These are phyloP conservation scores for Petrocephalus zakoni DNA, from an alignment of 2,113 vertebrate species.

Conservation along the genomic window DNA sequence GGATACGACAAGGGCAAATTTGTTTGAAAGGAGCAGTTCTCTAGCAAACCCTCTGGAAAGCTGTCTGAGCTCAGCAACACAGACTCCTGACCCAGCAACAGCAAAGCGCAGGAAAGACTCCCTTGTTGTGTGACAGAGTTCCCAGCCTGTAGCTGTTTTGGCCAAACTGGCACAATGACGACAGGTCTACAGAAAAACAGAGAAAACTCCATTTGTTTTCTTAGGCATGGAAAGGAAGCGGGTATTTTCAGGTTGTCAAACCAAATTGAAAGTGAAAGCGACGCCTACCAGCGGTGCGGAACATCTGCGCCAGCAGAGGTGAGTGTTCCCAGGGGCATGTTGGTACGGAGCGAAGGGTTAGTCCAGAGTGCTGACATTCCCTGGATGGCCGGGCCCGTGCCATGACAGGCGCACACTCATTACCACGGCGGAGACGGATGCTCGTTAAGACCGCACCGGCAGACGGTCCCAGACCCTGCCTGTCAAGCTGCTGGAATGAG, in stretches of 20 bases:
- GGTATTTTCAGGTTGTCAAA: neutral
- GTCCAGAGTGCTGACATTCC: neutral
- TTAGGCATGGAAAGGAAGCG: neutral
- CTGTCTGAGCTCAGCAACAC: neutral
- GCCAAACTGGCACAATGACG: neutral
- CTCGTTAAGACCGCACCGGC: slow-evolving; percentile 22
- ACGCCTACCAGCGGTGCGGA: neutral
- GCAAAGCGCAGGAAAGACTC: neutral
- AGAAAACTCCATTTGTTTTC: neutral
- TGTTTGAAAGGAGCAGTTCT: neutral
- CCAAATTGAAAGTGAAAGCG: neutral
- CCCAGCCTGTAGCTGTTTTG: neutral
- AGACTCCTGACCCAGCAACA: neutral
- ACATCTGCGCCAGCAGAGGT: neutral
- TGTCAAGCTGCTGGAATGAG: slow-evolving; percentile 3
- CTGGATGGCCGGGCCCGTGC: neutral
- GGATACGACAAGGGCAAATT: neutral
- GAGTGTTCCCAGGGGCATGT: neutral
- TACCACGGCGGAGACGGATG: slow-evolving; percentile 23
- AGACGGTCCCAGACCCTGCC: slow-evolving; percentile 22
- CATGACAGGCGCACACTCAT: neutral
- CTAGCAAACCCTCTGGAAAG: neutral
- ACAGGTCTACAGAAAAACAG: neutral
- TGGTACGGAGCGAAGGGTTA: neutral
- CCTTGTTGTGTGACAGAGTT: neutral